A percentile compares a stretch with the other conserved stretches of the same genome.
These are phyloP conservation scores for Diplazon laetatorius DNA, from an alignment of 2,888 invertebrate species.

Conservation along the genomic window DNA sequence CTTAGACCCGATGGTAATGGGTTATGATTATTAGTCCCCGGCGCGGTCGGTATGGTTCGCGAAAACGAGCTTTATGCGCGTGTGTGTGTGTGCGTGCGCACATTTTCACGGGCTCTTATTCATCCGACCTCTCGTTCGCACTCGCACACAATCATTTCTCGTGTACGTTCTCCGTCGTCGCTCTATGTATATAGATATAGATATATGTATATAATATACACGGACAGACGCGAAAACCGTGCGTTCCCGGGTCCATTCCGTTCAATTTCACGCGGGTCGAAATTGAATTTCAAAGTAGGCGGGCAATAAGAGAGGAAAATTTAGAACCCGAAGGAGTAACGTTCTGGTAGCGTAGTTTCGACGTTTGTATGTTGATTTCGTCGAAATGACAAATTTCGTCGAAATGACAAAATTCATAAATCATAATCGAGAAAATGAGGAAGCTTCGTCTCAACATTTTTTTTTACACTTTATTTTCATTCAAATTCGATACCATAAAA, in stretches of 20 bases:
- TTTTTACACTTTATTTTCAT: too few species aligned
- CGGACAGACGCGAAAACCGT: conserved; percentile 40
- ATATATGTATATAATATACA: too few species aligned
- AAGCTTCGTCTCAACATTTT: too few species aligned
- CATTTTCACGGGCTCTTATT: conserved; percentile 20
- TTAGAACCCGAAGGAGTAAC: conserved; percentile 7
- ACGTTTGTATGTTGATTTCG: too few species aligned
- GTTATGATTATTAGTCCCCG: conserved; percentile 60
- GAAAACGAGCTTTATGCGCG: conserved; percentile 15
- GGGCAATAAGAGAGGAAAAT: conserved; percentile 21
- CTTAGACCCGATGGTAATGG: conserved; percentile 64
- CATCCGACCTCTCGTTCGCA: conserved; percentile 1
- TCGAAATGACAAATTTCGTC: conserved; percentile 52
- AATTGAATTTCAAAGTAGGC: conserved; percentile 66
- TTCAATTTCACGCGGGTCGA: conserved; percentile 65
- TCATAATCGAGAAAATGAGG: too few species aligned
- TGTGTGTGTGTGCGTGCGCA: too few species aligned
- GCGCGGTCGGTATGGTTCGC: conserved; percentile 36
- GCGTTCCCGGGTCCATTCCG: conserved; percentile 62
- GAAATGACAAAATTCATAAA: conserved; percentile 55
- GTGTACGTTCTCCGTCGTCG: conserved; percentile 29
- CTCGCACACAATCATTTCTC: conserved; percentile 5
- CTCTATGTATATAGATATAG: too few species aligned
- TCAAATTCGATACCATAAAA: too few species aligned
- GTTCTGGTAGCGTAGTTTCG: conserved; percentile 44